Percentiles rank a stretch among this genome's conserved stretches.
Conservation (phyloP, 2,113 vertebrate species). For the Atractosteus spatula region DNA sequence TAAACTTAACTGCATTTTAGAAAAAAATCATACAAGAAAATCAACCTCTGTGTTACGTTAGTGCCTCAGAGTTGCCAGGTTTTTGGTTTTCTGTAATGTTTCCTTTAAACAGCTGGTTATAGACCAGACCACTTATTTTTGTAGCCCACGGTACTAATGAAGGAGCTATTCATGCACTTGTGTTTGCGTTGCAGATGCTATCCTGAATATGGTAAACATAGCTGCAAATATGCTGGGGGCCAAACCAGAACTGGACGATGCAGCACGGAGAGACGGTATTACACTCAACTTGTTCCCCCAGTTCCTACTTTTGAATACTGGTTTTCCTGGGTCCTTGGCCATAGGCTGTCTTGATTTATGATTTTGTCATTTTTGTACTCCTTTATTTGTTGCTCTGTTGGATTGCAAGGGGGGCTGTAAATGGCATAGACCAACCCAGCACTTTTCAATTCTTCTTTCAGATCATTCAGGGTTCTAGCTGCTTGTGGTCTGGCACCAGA, state of each 20-base stretch:
- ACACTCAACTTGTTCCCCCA: background rate
- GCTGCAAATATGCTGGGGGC: conserved; percentile 95
- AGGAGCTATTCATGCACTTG: background rate
- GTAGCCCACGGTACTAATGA: too few relatives aligned
- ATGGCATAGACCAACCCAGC: too few relatives aligned
- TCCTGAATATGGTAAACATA: conserved; percentile 97
- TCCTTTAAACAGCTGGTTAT: too few relatives aligned
- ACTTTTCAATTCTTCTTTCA: too few relatives aligned
- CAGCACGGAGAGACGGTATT: conserved; percentile 73
- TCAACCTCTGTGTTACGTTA: background rate
- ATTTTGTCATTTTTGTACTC: too few relatives aligned
- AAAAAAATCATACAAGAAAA: background rate
- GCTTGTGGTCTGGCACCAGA: too few relatives aligned
- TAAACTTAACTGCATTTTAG: background rate
- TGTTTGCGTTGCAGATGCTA: conserved; percentile 79
- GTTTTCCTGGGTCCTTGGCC: too few relatives aligned
- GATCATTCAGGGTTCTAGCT: too few relatives aligned
- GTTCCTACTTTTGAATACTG: background rate
- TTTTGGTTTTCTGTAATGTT: background rate
- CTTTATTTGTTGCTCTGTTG: too few relatives aligned
- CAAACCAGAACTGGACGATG: conserved; percentile 74
- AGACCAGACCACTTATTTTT: too few relatives aligned
- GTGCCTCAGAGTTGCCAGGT: background rate
- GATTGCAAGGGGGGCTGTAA: too few relatives aligned
- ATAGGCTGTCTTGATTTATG: too few relatives aligned